Conservation (phyloP, 2,113 vertebrate genomes). For the Bolborhynchus lineola region DNA sequence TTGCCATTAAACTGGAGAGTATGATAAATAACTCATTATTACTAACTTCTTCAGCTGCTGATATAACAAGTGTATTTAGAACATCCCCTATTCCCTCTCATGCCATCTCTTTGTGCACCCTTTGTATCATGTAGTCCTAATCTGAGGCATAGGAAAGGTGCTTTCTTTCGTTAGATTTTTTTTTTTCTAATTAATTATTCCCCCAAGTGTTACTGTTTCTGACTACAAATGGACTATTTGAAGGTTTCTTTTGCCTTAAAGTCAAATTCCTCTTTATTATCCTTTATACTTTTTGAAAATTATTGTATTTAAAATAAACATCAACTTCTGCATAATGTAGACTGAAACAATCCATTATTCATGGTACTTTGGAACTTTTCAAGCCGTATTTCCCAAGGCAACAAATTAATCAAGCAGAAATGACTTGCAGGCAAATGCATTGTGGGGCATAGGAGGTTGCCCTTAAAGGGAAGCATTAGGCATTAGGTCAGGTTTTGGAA, state of each 20-base stretch:
- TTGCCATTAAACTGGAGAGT: not conserved
- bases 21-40: not conserved
- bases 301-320: not conserved
- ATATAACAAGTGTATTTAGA: not conserved
- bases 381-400: not conserved
- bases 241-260: not conserved
- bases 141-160: not conserved
- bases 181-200: not conserved
- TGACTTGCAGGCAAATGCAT: not conserved
- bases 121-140: not conserved
- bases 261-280: not conserved
- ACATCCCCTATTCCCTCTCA: not conserved
- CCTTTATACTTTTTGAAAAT: not conserved
- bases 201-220: not conserved
- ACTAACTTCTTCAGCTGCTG: not conserved
- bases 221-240: not conserved
- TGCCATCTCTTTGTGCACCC: conserved; percentile 14
- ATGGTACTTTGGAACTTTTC: not conserved
- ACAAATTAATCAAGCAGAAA: conserved; percentile 7
- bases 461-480: not conserved
- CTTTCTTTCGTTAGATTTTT: not conserved
- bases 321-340: not conserved
- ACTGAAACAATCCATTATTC: not conserved
- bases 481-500: conserved; percentile 22
- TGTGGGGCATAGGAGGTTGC: not conserved